Evolutionary conservation across 2,888 invertebrate species (phyloP).

Genomic region (Morpho achilles): DNA sequence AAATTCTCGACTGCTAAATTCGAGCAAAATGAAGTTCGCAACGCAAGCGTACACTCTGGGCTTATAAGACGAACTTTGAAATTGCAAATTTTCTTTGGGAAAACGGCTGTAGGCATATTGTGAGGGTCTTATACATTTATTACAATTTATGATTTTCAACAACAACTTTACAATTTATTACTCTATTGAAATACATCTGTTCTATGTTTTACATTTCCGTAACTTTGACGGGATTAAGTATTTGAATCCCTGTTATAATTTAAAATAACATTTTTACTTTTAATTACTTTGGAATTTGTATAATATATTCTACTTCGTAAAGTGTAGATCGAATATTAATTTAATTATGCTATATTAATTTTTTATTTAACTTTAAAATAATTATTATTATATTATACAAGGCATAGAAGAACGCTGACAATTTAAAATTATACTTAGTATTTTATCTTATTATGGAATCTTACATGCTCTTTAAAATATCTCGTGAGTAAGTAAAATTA

Average conservation of each 20-base stretch:
- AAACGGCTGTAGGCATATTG: constrained; percentile 16
- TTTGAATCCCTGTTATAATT: neutral
- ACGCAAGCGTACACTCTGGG: constrained; percentile 19
- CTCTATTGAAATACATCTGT: constrained; percentile 9
- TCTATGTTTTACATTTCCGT: constrained; percentile 8
- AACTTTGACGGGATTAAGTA: neutral
- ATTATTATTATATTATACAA: too few species aligned
- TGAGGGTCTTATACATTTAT: constrained; percentile 29
- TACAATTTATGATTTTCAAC: constrained; percentile 31
- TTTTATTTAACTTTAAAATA: too few species aligned
- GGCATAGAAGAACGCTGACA: too few species aligned
- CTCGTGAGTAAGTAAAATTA: too few species aligned
- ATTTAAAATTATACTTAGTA: too few species aligned
- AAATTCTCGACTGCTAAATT: constrained; percentile 8
- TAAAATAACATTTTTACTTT: too few species aligned
- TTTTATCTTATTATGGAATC: too few species aligned
- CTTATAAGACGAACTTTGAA: constrained; percentile 27
- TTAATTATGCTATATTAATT: too few species aligned
- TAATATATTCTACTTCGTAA: too few species aligned
- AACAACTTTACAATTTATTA: constrained; percentile 29
- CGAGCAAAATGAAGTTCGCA: constrained; percentile 16
- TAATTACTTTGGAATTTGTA: too few species aligned
- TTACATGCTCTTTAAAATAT: too few species aligned
- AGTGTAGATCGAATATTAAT: too few species aligned
- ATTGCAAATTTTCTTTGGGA: constrained; percentile 33